Percentiles rank a stretch among this genome's conserved stretches.
Conservation (phyloP, 2,888 invertebrate species). For the Hydrotaea diabolus region DNA sequence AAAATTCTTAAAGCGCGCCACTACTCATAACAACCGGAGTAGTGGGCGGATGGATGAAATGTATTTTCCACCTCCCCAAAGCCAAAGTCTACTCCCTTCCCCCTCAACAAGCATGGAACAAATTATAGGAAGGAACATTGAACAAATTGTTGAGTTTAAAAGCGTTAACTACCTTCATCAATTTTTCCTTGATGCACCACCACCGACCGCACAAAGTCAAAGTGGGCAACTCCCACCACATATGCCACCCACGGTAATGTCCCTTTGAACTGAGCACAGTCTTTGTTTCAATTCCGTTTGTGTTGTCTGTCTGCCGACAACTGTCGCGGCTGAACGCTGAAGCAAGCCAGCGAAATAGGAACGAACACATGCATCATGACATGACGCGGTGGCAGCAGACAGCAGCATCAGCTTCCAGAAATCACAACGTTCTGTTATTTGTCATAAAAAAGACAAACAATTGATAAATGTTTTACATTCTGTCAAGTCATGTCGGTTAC, state of each 20-base stretch:
- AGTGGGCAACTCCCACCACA: not conserved
- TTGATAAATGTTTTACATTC: conserved; percentile 62
- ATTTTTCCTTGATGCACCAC: conserved; percentile 37
- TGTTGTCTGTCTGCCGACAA: not conserved
- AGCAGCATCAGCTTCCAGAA: conserved; percentile 26
- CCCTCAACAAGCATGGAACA: not conserved
- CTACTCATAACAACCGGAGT: conserved; percentile 7
- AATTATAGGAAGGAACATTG: conserved; percentile 20
- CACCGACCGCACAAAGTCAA: not conserved
- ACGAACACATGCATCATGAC: not conserved
- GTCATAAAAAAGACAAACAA: conserved; percentile 58
- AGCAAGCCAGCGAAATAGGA: not conserved
- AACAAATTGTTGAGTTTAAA: conserved; percentile 55
- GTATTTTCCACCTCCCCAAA: not conserved
- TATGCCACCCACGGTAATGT: not conserved
- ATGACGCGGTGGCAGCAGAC: not conserved
- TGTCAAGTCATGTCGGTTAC: conserved; percentile 63
- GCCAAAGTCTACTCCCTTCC: no score
- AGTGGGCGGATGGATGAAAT: not conserved
- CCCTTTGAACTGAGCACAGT: not conserved
- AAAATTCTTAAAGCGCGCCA: conserved; percentile 37
- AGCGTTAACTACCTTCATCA: conserved; percentile 59
- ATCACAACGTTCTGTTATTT: conserved; percentile 47
- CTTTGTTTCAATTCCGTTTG: not conserved
- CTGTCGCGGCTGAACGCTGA: no score